Conservation (phyloP, 2,113 vertebrate species). For the Epinephelus moara region DNA sequence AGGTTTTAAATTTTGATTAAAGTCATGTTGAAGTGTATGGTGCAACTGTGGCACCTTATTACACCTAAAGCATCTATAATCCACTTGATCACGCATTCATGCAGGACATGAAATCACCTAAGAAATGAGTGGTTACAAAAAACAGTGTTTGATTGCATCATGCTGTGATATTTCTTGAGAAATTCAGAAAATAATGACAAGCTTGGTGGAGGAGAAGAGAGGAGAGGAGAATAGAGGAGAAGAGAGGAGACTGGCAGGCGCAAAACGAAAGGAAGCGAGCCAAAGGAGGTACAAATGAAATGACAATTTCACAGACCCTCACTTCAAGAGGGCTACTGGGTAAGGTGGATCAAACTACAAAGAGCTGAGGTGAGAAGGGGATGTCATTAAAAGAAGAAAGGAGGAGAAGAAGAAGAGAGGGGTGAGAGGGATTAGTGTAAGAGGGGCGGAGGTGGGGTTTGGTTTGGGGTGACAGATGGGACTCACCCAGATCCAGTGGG, state of each 20-base stretch:
- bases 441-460: slow-evolving; percentile 46
- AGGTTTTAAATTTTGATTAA: slow-evolving; percentile 11
- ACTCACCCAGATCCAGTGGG: slow-evolving; percentile 67
- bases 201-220: background rate
- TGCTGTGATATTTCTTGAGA: background rate
- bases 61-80: background rate
- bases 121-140: slow-evolving; percentile 19
- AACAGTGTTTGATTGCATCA: slow-evolving; percentile 31
- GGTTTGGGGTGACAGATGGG: slow-evolving; percentile 77
- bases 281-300: slow-evolving; percentile 31
- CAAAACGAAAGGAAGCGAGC: slow-evolving; percentile 11
- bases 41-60: slow-evolving; percentile 36
- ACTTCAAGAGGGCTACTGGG: slow-evolving; percentile 21
- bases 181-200: slow-evolving; percentile 7
- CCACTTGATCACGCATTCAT: background rate
- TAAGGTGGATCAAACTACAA: slow-evolving; percentile 46
- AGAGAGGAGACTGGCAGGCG: background rate
- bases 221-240: background rate
- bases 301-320: slow-evolving; percentile 18
- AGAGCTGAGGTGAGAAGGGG: slow-evolving; percentile 7
- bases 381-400: slow-evolving; percentile 13
- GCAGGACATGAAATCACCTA: background rate
- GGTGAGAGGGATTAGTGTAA: slow-evolving; percentile 21
- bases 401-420: slow-evolving; percentile 11
- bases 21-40: slow-evolving; percentile 19